Evolutionary conservation across 2,888 invertebrate genomes (phyloP), one percentile per base, ranked within the genome.

Genomic region (Eupsilia transversa): DNA sequence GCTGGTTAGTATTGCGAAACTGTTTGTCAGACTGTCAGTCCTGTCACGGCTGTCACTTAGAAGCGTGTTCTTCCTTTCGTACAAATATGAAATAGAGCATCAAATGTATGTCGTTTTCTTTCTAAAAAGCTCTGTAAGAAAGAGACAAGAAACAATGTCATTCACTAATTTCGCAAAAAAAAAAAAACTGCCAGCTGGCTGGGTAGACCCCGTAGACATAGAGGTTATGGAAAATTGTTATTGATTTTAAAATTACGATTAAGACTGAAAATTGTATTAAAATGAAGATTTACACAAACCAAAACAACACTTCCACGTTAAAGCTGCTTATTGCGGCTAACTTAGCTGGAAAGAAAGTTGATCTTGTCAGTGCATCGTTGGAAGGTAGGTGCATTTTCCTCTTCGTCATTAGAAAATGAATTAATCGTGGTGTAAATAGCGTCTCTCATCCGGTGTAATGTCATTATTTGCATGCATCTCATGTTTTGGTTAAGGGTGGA

Each of bases 231-330:
- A 63, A 83, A 87, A 83, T 74, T 84, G 77, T 82, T 80, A 78
- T 86, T 85, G 70, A 79, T 80, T 66, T 76, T 65, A 73, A 82
- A 77, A 71, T 59, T 79, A 82, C 74, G 10, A 73, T 84, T 83
- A 87, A 80, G 87, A 87, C 87, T 86, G 82, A 86, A 87, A 85
- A 84, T 72, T 87, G 80, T 83, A 84, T 85, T 79, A 79, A 97
- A 95, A 98, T 98, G 97, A 97, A 97, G 91, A 97, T 98, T 83
- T 97, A 97, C 84, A 97, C 98, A 17, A 98, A 98, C 91, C 97
- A 97, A 89, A 98, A 97, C 87, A 98, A 98, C 94, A 98, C 98
- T 46, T 97, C 98, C 33, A 97, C 97, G 35, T 94, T 98, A 82
- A 98, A 98, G 93, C 91, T 98, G 83, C 89, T 98, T 43, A 96